Base-by-base conservation (phyloP, 2,797 vertebrate species). In the Brotula barbata region DNA sequence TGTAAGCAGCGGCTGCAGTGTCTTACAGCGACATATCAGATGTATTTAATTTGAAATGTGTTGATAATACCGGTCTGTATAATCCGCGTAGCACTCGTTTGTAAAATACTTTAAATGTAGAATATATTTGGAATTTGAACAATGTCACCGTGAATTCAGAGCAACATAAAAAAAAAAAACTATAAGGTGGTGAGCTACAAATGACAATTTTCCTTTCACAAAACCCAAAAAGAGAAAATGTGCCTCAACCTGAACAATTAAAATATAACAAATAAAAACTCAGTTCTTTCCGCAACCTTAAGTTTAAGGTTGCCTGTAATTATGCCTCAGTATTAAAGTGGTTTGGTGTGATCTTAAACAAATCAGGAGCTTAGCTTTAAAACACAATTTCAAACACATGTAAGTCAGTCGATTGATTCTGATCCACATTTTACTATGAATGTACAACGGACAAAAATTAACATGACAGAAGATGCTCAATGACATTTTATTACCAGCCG, bases 101-200 rank as follows among this genome's bases (percentile, higher is more conserved):
- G 15, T 3, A 6, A 51, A 60, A 43, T 49, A 25, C 5, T 1
- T n/a, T 0, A 1, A 17, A 47, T 34, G 33, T 45, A 21, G 37
- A n/a, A 59, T 45, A 14, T 50, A 21, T n/a, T n/a, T n/a, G n/a
- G 61, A 23, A 25, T 57, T 62, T 44, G 40, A 0, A 7, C 5
- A 7, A 9, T 49, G 7, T 58, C 56, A 28, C 25, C 3, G 7
- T 28, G 5, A 33, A 33, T 58, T 37, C 3, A 36, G 19, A 17
- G 9, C 78, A 75, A 68, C 78, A 85, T 81, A 85, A 88, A 91
- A 89, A 78, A 80, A 63, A n/a, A n/a, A n/a, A n/a, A n/a, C n/a
- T n/a, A n/a, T 77, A 82, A 77, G 25, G n/a, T 45, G 31, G 7
- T 37, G n/a, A 4, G n/a, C 7, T 41, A 33, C n/a, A 54, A 34